Conservation (phyloP, 30 jellyfish, hydroid and myxozoan genomes). For the Euphysa ruthae region DNA sequence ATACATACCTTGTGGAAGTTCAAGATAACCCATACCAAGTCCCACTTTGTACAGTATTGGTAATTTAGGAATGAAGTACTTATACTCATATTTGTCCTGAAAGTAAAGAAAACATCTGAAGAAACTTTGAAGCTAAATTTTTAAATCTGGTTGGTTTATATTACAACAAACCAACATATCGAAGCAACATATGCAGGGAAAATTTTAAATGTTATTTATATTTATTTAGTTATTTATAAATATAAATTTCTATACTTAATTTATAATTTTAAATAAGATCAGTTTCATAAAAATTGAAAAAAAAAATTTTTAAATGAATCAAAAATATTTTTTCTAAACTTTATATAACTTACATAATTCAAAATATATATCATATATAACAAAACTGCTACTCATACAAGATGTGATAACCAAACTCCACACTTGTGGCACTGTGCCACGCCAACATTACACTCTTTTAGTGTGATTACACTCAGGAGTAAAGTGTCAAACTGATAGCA, state of each 20-base stretch:
- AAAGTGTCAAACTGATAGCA: too few relatives aligned
- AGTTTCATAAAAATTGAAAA: not conserved
- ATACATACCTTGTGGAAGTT: constrained; percentile 93
- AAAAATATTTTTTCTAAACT: too few relatives aligned
- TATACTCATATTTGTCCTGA: constrained; percentile 74
- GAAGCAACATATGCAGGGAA: too few relatives aligned
- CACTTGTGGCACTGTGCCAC: too few relatives aligned
- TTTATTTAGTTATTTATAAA: not conserved
- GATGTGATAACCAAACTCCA: too few relatives aligned
- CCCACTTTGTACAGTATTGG: constrained; percentile 89
- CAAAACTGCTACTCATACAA: too few relatives aligned
- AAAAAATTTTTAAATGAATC: too few relatives aligned
- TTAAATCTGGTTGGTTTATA: not conserved
- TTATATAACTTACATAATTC: too few relatives aligned
- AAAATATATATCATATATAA: too few relatives aligned
- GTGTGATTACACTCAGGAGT: too few relatives aligned
- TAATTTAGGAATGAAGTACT: constrained; percentile 35
- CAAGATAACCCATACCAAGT: constrained; percentile 97
- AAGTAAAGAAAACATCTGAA: not conserved
- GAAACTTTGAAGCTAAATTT: not conserved
- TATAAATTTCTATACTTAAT: not conserved
- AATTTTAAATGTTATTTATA: not conserved
- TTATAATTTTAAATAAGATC: not conserved
- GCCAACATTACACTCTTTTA: too few relatives aligned
- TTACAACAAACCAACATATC: not conserved